Percentiles rank a stretch among this genome's conserved stretches.
Evolutionary conservation across 2,888 invertebrate genomes (phyloP).

Genomic region (Prosapia bicincta): DNA sequence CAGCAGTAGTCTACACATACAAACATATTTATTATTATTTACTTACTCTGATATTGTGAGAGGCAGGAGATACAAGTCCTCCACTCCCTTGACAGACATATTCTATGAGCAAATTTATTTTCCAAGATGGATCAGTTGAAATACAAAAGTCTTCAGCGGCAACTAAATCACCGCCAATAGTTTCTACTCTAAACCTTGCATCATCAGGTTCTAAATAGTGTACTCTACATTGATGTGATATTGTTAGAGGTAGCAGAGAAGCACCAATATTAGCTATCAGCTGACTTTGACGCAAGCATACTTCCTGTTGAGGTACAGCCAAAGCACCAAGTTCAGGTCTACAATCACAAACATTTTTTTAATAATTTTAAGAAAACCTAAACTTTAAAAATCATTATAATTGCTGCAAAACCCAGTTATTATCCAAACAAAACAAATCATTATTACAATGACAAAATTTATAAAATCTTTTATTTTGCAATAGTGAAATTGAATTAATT

Average conservation of each 20-base stretch:
- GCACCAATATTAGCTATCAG: slow-evolving; percentile 65
- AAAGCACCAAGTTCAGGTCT: slow-evolving; percentile 9
- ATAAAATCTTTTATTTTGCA: too few relatives aligned
- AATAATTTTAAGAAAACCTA: too few relatives aligned
- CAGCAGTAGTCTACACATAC: too few relatives aligned
- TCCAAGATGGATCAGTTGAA: slow-evolving; percentile 72
- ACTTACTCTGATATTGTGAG: slow-evolving; percentile 38
- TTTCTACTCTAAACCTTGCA: slow-evolving; percentile 70
- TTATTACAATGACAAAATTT: too few relatives aligned
- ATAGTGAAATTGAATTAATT: too few relatives aligned
- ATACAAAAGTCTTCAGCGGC: slow-evolving; percentile 76
- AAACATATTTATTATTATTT: too few relatives aligned
- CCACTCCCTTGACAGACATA: slow-evolving; percentile 39
- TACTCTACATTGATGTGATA: slow-evolving; percentile 62
- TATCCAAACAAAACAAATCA: too few relatives aligned
- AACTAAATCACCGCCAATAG: slow-evolving; percentile 75
- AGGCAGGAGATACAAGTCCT: slow-evolving; percentile 38
- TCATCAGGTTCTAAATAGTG: slow-evolving; percentile 77
- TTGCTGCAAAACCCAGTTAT: too few relatives aligned
- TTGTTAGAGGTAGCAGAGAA: slow-evolving; percentile 36
- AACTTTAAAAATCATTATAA: too few relatives aligned
- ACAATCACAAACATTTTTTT: background rate
- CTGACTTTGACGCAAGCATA: slow-evolving; percentile 76
- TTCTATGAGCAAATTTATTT: slow-evolving; percentile 65
- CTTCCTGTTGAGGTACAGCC: slow-evolving; percentile 47